Percentiles rank a stretch among this genome's conserved stretches.
phyloP scores from a whole-genome alignment of 2,797 vertebrate genomes.

The Potorous gilbertii region DNA sequence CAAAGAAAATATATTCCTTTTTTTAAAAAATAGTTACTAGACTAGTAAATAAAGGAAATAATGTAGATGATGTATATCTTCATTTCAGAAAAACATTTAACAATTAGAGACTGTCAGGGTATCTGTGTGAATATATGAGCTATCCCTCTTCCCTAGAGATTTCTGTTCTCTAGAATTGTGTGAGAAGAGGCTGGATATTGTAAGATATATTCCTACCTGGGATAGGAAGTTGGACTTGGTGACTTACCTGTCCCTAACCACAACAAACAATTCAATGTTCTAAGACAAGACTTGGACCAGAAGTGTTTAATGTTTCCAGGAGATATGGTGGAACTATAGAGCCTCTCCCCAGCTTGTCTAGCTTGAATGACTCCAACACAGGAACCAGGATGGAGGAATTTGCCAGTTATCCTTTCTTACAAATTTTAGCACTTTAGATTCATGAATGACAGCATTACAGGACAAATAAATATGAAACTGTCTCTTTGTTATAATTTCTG shows the following conservation, averaged over 20 bases:
- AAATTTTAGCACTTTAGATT: not conserved
- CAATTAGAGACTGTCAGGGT: not conserved
- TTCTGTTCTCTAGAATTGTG: not conserved
- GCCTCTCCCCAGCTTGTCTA: not conserved
- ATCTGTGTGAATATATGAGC: not conserved
- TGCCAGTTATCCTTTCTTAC: not conserved
- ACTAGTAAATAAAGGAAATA: not conserved
- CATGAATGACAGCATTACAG: not conserved
- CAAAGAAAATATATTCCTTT: not conserved
- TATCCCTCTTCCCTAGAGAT: not conserved
- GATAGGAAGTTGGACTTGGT: not conserved
- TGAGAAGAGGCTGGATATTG: not conserved
- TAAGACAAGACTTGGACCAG: too few relatives aligned
- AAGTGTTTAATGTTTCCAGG: not conserved
- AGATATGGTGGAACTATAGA: not conserved
- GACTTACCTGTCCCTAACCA: not conserved
- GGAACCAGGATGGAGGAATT: not conserved
- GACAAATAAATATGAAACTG: slow-evolving; percentile 3
- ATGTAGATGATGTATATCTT: not conserved
- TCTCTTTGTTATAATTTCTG: not conserved
- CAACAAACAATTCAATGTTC: not conserved
- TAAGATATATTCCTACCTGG: not conserved
- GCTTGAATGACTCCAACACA: not conserved
- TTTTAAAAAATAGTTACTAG: not conserved
- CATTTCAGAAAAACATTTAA: not conserved